phyloP scores from a whole-genome alignment of 2,888 invertebrate species.

The Caprella mutica region DNA sequence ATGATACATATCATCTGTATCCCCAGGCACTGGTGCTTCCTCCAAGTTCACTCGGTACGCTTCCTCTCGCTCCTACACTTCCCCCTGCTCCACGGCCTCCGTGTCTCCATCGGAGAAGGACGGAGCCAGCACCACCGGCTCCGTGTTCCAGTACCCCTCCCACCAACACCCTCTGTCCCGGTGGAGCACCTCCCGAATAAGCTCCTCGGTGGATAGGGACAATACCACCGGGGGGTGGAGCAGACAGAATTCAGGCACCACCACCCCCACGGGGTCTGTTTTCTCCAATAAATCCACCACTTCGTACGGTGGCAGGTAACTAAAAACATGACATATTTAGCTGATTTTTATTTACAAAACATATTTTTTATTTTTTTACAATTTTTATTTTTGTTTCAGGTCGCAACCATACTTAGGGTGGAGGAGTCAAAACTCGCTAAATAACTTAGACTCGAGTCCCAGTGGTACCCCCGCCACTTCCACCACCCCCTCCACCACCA shows the following conservation, averaged over 20 bases:
- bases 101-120: background rate
- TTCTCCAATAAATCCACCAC: conserved; percentile 38
- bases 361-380: no score
- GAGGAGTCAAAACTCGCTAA: conserved; percentile 73
- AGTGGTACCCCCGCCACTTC: conserved; percentile 42
- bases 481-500: conserved; percentile 12
- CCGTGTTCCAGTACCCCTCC: conserved; percentile 37
- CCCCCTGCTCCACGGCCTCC: conserved; percentile 16
- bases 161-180: conserved; percentile 27
- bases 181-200: conserved; percentile 25
- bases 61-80: conserved; percentile 38
- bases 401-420: conserved; percentile 75
- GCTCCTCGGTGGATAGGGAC: conserved; percentile 5
- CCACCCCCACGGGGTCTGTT: conserved; percentile 53
- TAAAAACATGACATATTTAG: background rate
- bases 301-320: conserved; percentile 22
- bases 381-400: no score
- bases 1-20: conserved; percentile 50
- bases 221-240: conserved; percentile 13
- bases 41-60: conserved; percentile 53
- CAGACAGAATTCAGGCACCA: conserved; percentile 49
- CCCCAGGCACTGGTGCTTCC: conserved; percentile 61
- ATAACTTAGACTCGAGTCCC: no score
- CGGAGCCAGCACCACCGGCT: conserved; percentile 42
- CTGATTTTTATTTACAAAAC: no score